Conservation (phyloP, 2,113 vertebrate genomes). For the Tragelaphus strepsiceros region DNA sequence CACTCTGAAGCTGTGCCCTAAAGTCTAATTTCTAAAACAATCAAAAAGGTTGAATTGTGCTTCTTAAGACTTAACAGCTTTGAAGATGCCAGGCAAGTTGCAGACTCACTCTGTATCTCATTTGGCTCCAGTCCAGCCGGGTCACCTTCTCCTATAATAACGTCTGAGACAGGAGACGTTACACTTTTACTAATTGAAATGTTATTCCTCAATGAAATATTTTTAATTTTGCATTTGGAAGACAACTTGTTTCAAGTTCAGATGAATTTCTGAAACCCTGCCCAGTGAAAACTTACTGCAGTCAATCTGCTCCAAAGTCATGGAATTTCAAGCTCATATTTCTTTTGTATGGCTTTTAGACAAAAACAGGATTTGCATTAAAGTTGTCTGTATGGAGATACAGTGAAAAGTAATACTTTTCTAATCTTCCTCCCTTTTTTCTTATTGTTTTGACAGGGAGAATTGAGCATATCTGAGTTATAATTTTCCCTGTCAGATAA, state of each 20-base stretch:
- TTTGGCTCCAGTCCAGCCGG: not conserved
- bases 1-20: not conserved
- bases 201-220: slow-evolving; percentile 30
- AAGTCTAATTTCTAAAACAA: slow-evolving; percentile 16
- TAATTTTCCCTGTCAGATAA: not conserved
- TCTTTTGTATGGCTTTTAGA: not conserved
- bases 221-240: slow-evolving; percentile 33
- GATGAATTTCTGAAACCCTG: slow-evolving; percentile 15
- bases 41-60: not conserved
- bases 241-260: not conserved
- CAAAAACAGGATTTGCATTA: not conserved
- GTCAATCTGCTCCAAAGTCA: not conserved
- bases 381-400: not conserved
- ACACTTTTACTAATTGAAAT: not conserved
- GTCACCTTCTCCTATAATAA: slow-evolving; percentile 43
- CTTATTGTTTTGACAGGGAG: not conserved
- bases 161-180: not conserved
- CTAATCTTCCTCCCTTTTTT: not conserved
- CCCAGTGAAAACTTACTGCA: not conserved
- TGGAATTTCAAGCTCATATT: not conserved
- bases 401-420: not conserved
- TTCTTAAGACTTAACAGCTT: not conserved
- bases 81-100: not conserved
- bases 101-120: not conserved
- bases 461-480: not conserved